A percentile compares a stretch with the other conserved stretches of the same genome.
phyloP scores from a whole-genome alignment of 2,797 vertebrate species.

The Thamnophis elegans region DNA sequence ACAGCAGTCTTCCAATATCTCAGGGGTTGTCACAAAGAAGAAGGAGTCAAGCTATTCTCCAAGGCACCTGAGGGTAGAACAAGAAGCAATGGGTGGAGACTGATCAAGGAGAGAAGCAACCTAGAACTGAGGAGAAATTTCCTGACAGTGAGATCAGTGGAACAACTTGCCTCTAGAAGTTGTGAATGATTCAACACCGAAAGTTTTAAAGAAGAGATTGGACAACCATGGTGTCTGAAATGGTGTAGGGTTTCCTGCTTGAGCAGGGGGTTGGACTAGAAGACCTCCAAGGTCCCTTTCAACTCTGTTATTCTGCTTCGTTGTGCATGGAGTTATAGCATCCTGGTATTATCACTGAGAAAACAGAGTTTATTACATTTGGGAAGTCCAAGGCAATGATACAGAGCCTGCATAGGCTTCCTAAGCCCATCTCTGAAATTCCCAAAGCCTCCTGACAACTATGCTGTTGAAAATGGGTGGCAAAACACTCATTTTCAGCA shows the following conservation, averaged over 20 bases:
- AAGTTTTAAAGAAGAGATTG: background rate
- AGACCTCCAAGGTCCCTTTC: background rate
- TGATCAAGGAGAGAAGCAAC: background rate
- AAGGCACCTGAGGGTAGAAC: background rate
- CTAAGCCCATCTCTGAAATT: background rate
- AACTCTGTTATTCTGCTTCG: background rate
- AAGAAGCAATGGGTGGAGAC: background rate
- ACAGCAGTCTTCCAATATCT: background rate
- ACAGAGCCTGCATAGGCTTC: background rate
- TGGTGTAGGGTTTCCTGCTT: background rate
- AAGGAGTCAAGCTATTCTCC: background rate
- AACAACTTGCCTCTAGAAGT: background rate
- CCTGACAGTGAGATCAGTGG: background rate
- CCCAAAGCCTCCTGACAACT: background rate
- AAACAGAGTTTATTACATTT: background rate
- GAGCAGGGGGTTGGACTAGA: background rate
- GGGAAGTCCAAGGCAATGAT: background rate
- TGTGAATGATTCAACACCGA: accelerated
- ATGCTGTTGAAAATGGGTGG: background rate
- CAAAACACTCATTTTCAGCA: background rate
- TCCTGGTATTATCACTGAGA: background rate
- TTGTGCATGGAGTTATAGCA: background rate
- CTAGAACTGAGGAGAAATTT: background rate
- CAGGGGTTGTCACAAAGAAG: background rate
- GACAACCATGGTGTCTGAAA: background rate